Evolutionary conservation across 2,113 vertebrate genomes (phyloP).

Genomic region (Chaetops frenatus): DNA sequence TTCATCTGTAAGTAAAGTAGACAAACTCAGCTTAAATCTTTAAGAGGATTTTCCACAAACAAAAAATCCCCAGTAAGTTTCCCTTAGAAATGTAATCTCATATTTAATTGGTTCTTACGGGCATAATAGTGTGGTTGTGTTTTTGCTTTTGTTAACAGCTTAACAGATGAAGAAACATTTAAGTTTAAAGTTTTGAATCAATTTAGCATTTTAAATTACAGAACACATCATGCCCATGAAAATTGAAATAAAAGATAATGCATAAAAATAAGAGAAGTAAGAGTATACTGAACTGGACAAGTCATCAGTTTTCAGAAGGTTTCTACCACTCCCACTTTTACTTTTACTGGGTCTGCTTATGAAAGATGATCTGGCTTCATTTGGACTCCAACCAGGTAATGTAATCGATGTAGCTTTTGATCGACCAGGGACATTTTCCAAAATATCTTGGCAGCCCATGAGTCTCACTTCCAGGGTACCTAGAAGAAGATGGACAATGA

Average conservation of each 20-base stretch:
- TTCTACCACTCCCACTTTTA: constrained; percentile 86
- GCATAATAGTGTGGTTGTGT: not conserved
- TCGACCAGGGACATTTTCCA: constrained; percentile 94
- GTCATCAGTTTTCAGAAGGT: constrained; percentile 92
- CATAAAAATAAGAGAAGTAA: constrained; percentile 3
- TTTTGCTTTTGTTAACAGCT: not conserved
- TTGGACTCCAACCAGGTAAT: constrained; percentile 94
- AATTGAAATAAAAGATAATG: not conserved
- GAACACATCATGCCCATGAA: not conserved
- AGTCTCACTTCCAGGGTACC: constrained; percentile 97
- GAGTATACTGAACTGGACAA: constrained; percentile 88
- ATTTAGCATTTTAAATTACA: not conserved
- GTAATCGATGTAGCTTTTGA: constrained; percentile 89
- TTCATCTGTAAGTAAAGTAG: constrained; percentile 85
- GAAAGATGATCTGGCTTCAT: constrained; percentile 92
- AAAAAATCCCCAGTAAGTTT: constrained; percentile 36
- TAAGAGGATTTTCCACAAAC: constrained; percentile 62
- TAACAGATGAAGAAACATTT: not conserved
- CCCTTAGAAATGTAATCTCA: constrained; percentile 16
- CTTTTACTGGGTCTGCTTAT: constrained; percentile 92
- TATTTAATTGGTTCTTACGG: not conserved
- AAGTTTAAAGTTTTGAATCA: not conserved
- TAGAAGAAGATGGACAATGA: constrained; percentile 35
- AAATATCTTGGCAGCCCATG: constrained; percentile 98
- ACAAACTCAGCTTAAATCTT: constrained; percentile 63